Evolutionary conservation across 2,113 vertebrate species (phyloP), one percentile per base, ranked within the genome.

Genomic region (Cochlearius cochlearius): DNA sequence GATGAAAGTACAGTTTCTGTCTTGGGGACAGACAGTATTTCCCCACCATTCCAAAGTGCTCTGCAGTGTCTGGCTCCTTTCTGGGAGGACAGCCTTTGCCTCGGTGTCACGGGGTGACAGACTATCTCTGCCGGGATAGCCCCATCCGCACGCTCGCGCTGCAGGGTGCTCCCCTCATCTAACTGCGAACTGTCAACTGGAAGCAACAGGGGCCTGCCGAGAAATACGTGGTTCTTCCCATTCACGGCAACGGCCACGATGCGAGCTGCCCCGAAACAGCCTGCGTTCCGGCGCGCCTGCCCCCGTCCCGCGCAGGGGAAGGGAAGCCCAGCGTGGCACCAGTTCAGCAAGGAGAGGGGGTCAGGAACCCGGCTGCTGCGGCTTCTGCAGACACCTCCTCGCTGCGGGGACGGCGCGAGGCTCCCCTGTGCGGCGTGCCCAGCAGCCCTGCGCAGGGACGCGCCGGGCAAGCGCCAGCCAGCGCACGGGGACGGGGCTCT

Each of bases 201-300:
- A 9, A 75, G 38, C 41, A 22, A 17, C 12, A 49, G 3, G 30
- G 10, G 11, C 29, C 59, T 43, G 43, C 12, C 58, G 52, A 6
- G n/a, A 41, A 34, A 7, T 8, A 3, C 0, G 0, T 3, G 10
- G 9, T 30, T 50, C 10, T 38, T 58, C 23, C 60, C 32, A n/a
- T 14, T 56, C 25, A 5, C 27, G 29, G 3, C 14, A 15, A 5
- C 0, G 0, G 10, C 23, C 76, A 19, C 2, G 2, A 18, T 6
- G 11, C 14, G 10, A 45, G 34, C 13, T 47, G 7, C 5, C 16
- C 13, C 41, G 3, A 4, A 32, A 36, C 12, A 6, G 4, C 1
- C 59, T 16, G 32, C 1, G 7, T 15, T 49, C 43, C 23, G 32
- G 3, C 0, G 0, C 53, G 23, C 20, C 78, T 45, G 66, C 55